Base-by-base conservation (phyloP, 2,797 vertebrate genomes). In the Melanotaenia pygmaea region DNA sequence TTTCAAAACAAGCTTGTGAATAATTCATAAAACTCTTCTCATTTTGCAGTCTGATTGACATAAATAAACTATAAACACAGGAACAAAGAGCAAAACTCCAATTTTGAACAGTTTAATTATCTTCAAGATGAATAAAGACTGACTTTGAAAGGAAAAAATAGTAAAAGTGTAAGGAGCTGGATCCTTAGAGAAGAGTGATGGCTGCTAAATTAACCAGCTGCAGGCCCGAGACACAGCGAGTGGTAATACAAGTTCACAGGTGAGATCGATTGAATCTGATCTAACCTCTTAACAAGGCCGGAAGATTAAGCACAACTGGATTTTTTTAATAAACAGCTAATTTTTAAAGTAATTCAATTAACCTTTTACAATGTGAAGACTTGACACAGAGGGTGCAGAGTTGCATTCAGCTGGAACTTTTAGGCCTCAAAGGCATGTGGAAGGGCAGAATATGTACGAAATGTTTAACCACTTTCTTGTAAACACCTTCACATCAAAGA, bases 1-100 rank as follows among this genome's bases (percentile, higher is more conserved):
- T 71, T 78, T 79, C 60, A 70, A 84, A 81, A 83, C 70, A 58
- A 2, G 14, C 67, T 65, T 5, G 50, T 76, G 67, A 79, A 82
- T 83, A 72, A 77, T 84, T 85, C 51, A 78, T 35, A 79, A 81
- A 79, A 75, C 56, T 57, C 70, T 57, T 76, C 67, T 70, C 43
- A 18, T 82, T 77, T 71, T 11, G 34, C 53, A 83, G 61, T 26
- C 50, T 54, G 73, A 79, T 12, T 47, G 64, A 69, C 3, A 28
- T 12, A 51, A 77, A 70, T 64, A 66, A 53, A 79, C 59, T 71
- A 67, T 11, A 59, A 28, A 58, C 54, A 66, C 50, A 54, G 45
- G 65, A 77, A 35, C 64, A 16, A 64, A 59, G 66, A 7, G 1
- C 34, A 38, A 82, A 78, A 70, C 64, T 56, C 22, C 57, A 58